These are phyloP conservation scores for Pseudorhiza aurosa DNA, from an alignment of 30 jellyfish, hydroid and myxozoan species.

Conservation along the genomic window DNA sequence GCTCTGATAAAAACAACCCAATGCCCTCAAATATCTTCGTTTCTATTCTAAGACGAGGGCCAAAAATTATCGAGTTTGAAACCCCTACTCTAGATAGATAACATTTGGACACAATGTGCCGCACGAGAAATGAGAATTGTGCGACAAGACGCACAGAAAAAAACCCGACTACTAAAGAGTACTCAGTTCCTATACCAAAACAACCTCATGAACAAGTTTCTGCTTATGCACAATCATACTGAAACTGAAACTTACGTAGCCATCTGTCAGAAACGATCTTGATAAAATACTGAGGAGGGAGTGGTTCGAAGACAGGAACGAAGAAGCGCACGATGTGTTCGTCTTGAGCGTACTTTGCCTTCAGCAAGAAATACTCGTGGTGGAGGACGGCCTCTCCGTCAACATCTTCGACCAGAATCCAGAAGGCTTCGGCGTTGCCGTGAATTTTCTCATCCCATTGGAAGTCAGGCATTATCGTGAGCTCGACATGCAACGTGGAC, in stretches of 20 bases:
- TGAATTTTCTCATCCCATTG: slow-evolving; percentile 99
- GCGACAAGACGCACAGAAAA: too few relatives aligned
- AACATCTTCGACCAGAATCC: slow-evolving; percentile 99
- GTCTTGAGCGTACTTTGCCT: slow-evolving; percentile 94
- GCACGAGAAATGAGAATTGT: too few relatives aligned
- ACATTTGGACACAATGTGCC: too few relatives aligned
- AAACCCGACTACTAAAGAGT: slow-evolving; percentile 66
- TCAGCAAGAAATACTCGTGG: slow-evolving; percentile 94
- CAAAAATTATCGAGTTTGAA: too few relatives aligned
- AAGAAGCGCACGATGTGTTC: slow-evolving; percentile 96
- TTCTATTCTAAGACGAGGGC: too few relatives aligned
- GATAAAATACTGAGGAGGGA: slow-evolving; percentile 98
- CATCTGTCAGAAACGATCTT: slow-evolving; percentile 97
- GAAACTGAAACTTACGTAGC: slow-evolving; percentile 72
- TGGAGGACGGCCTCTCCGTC: slow-evolving; percentile 97
- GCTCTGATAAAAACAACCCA: too few relatives aligned
- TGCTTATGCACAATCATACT: too few relatives aligned
- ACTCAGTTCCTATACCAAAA: too few relatives aligned
- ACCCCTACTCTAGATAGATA: too few relatives aligned
- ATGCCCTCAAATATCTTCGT: too few relatives aligned
- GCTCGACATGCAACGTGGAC: slow-evolving; percentile 92
- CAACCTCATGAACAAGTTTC: too few relatives aligned
- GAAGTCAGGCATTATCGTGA: slow-evolving; percentile 96
- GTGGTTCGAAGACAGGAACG: slow-evolving; percentile 98
- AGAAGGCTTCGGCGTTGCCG: slow-evolving; percentile 98